Evolutionary conservation across 2,888 invertebrate species (phyloP).

Genomic region (Polietes domitor): DNA sequence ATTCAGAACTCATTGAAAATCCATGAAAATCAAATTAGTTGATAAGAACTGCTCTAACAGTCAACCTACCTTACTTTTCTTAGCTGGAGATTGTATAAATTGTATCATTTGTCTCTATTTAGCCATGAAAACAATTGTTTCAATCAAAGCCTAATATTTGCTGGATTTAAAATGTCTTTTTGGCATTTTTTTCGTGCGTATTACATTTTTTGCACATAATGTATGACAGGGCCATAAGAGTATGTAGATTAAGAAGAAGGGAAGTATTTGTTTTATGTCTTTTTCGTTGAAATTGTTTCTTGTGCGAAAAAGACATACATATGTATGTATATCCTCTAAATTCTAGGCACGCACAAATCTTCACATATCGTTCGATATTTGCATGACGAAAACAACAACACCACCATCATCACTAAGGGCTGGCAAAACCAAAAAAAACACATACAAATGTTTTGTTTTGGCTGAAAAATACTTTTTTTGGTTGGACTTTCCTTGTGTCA

Average conservation of each 20-base stretch:
- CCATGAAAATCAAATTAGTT: no score
- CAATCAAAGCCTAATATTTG: slow-evolving; percentile 45
- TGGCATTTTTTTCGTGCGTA: no score
- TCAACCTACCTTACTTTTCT: no score
- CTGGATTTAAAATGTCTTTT: neutral
- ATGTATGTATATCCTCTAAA: slow-evolving; percentile 27
- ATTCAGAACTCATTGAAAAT: no score
- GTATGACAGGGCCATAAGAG: no score
- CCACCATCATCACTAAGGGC: no score
- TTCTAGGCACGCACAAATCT: slow-evolving; percentile 24
- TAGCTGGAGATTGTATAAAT: neutral
- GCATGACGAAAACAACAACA: slow-evolving; percentile 27
- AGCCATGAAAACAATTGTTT: slow-evolving; percentile 32
- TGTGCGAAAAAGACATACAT: slow-evolving; percentile 14
- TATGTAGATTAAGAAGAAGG: neutral
- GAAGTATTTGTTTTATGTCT: neutral
- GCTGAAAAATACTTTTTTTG: no score
- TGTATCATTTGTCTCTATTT: slow-evolving; percentile 38
- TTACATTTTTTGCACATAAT: no score
- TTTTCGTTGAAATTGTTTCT: slow-evolving; percentile 9
- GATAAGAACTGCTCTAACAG: no score
- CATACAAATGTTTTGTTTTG: no score
- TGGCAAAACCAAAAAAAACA: no score
- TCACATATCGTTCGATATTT: slow-evolving; percentile 19
- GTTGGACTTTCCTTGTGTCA: no score